Conservation (phyloP, 2,888 invertebrate genomes). For the Acutogordius australiensis region DNA sequence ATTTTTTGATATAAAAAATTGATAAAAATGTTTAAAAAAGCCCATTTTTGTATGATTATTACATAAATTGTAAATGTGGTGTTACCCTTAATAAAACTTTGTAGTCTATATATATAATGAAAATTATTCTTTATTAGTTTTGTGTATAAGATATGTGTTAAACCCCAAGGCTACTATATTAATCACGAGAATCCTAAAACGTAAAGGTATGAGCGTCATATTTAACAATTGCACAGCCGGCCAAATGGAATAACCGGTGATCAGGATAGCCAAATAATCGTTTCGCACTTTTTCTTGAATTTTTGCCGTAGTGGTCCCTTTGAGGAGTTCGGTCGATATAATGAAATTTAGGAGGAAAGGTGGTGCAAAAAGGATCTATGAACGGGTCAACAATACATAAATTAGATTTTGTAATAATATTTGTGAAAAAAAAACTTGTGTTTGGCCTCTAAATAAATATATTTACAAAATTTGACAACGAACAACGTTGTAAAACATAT, state of each 20-base stretch:
- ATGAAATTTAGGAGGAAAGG: background rate
- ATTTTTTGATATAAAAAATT: too few species aligned
- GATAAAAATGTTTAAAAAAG: too few species aligned
- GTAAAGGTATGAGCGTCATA: background rate
- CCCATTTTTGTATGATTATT: too few species aligned
- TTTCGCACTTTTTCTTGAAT: background rate
- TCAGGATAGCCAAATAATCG: background rate
- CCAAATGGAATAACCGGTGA: background rate
- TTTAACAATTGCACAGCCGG: background rate
- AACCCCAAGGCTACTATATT: background rate
- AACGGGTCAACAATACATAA: background rate
- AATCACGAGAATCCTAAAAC: background rate
- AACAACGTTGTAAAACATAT: too few species aligned
- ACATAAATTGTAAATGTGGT: too few species aligned
- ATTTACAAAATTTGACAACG: too few species aligned
- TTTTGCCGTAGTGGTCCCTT: background rate
- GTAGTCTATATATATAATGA: too few species aligned
- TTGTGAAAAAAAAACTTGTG: too few species aligned
- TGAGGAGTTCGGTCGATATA: background rate
- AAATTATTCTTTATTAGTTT: background rate
- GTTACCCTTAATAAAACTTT: too few species aligned
- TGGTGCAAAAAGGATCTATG: slow-evolving; percentile 3
- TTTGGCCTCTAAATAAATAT: too few species aligned
- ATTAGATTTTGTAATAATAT: too few species aligned
- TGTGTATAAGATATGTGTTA: background rate